Evolutionary conservation across 2,888 invertebrate genomes (phyloP).

Genomic region (Colletes collaris): DNA sequence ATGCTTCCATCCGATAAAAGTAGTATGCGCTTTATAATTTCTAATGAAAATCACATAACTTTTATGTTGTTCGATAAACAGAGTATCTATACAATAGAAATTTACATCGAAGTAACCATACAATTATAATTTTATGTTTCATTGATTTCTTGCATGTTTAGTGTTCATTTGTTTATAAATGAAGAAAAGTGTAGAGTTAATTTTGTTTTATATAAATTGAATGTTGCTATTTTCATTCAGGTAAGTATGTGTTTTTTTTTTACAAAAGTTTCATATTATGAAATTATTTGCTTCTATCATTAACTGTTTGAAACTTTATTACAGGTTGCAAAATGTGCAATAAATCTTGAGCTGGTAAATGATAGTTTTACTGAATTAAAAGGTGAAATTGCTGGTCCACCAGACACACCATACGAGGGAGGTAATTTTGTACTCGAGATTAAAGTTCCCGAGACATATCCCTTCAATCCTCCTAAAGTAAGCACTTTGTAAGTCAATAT

Average conservation of each 20-base stretch:
- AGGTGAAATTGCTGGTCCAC: constrained; percentile 98
- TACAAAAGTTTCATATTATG: constrained; percentile 1
- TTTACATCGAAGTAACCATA: constrained; percentile 8
- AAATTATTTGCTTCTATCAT: constrained; percentile 13
- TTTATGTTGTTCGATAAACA: not conserved
- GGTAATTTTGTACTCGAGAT: constrained; percentile 97
- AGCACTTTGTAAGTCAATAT: constrained; percentile 72
- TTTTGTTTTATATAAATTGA: constrained; percentile 39
- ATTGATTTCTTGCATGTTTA: constrained; percentile 19
- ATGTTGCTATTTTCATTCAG: constrained; percentile 36
- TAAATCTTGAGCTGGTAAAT: constrained; percentile 94
- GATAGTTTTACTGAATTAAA: constrained; percentile 96
- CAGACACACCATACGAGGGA: constrained; percentile 99
- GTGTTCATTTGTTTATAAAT: constrained; percentile 49
- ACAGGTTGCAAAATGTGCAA: constrained; percentile 93
- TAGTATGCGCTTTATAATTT: constrained; percentile 8
- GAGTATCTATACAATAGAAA: constrained; percentile 9
- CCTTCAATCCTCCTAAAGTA: constrained; percentile 99
- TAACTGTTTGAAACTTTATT: constrained; percentile 63
- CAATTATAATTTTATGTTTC: constrained; percentile 9
- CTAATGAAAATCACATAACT: constrained; percentile 14
- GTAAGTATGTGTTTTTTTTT: constrained; percentile 14
- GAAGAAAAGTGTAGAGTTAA: constrained; percentile 23
- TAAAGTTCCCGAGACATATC: constrained; percentile 99
- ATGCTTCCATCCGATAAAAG: constrained; percentile 23